Evolutionary conservation across 1,140 invertebrate species (phyloP).

Genomic region (Scaptomyza graminum): DNA sequence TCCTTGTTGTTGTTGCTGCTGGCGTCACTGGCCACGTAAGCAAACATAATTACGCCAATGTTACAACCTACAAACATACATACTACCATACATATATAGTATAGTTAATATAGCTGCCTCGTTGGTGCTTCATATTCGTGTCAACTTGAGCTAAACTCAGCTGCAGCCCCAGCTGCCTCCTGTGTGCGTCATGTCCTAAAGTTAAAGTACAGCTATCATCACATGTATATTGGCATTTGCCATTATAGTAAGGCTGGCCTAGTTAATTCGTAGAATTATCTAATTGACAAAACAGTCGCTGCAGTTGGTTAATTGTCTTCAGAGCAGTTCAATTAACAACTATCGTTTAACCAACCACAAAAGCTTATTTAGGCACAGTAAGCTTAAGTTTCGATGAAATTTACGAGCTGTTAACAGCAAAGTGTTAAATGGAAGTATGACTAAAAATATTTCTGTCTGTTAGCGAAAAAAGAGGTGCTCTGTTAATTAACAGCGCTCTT

Average conservation of each 20-base stretch:
- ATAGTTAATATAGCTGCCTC: slow-evolving; percentile 9
- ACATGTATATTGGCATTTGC: slow-evolving; percentile 31
- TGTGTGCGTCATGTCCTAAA: slow-evolving; percentile 46
- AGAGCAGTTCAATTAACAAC: background rate
- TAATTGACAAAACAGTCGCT: background rate
- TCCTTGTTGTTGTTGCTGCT: slow-evolving; percentile 26
- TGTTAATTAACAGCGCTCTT: background rate
- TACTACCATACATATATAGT: slow-evolving; percentile 9
- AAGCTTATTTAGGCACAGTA: too few relatives aligned
- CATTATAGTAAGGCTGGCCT: background rate
- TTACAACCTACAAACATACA: slow-evolving; percentile 47
- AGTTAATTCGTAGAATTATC: background rate
- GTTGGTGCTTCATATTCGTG: slow-evolving; percentile 13
- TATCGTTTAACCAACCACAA: background rate
- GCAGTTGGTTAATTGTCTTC: slow-evolving; percentile 1
- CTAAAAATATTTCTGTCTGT: too few relatives aligned
- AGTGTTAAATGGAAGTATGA: too few relatives aligned
- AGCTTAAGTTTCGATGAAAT: too few relatives aligned
- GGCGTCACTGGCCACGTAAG: slow-evolving; percentile 64
- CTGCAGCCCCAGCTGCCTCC: background rate
- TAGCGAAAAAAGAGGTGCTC: background rate
- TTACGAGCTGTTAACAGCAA: too few relatives aligned
- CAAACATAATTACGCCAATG: slow-evolving; percentile 78
- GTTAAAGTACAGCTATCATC: slow-evolving; percentile 22
- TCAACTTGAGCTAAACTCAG: too few relatives aligned